Percentiles rank a stretch among this genome's conserved stretches.
phyloP scores from a whole-genome alignment of 2,797 vertebrate genomes.

The Oophaga sylvatica region DNA sequence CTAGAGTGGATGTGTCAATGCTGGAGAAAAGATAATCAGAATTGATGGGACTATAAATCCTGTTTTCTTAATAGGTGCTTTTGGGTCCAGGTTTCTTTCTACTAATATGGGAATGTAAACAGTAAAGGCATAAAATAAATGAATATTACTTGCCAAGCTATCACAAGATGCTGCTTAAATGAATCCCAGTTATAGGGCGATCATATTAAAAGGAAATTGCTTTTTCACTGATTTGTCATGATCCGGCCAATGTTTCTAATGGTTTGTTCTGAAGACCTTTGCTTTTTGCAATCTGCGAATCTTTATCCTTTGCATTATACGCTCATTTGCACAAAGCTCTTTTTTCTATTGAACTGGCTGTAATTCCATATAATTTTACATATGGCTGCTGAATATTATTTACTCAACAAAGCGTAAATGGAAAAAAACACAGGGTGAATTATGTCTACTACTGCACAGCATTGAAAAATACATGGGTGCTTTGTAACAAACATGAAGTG shows the following conservation, averaged over 20 bases:
- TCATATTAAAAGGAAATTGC: slow-evolving; percentile 11
- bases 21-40: slow-evolving; percentile 6
- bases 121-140: slow-evolving; percentile 11
- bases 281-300: not conserved
- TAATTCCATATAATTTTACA: not conserved
- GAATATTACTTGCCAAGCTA: slow-evolving; percentile 15
- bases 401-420: not conserved
- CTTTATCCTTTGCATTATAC: not conserved
- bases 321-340: not conserved
- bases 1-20: not conserved
- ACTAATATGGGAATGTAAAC: slow-evolving; percentile 20
- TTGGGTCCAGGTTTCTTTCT: not conserved
- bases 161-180: not conserved
- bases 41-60: slow-evolving; percentile 12
- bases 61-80: slow-evolving; percentile 4
- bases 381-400: not conserved
- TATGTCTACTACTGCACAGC: too few species aligned
- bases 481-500: too few species aligned
- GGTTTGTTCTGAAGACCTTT: not conserved
- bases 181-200: not conserved
- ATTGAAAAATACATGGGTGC: too few species aligned
- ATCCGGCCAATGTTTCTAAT: not conserved
- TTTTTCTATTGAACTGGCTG: not conserved
- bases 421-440: too few species aligned
- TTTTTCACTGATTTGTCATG: not conserved